Conservation (phyloP, 2,888 invertebrate species). For the Bellardia pandia region DNA sequence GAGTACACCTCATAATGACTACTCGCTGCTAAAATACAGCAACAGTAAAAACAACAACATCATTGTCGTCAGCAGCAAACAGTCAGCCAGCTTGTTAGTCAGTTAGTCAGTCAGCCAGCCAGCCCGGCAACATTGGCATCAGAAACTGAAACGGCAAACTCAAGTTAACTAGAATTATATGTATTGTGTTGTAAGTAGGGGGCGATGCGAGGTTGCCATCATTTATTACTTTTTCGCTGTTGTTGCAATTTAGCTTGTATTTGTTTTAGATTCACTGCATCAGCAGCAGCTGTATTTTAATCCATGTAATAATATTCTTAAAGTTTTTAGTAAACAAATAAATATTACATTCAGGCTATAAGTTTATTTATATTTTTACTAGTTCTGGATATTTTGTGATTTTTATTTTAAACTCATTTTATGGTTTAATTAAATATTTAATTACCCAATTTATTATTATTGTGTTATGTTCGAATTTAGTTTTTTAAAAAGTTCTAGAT, state of each 20-base stretch:
- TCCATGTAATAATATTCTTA: slow-evolving; percentile 44
- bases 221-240: slow-evolving; percentile 51
- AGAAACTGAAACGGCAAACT: slow-evolving; percentile 24
- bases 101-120: not conserved
- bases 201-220: slow-evolving; percentile 62
- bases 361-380: slow-evolving; percentile 25
- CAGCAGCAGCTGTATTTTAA: slow-evolving; percentile 54
- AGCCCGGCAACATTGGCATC: not conserved
- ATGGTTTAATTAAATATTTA: no score
- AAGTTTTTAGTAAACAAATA: slow-evolving; percentile 25
- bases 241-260: slow-evolving; percentile 46
- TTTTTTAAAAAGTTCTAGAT: no score
- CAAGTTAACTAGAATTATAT: slow-evolving; percentile 44
- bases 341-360: slow-evolving; percentile 28
- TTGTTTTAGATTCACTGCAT: slow-evolving; percentile 27
- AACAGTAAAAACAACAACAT: slow-evolving; percentile 13
- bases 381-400: slow-evolving; percentile 5
- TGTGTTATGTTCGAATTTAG: no score
- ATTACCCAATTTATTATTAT: no score
- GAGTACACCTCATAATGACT: slow-evolving; percentile 14
- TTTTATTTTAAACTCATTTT: no score
- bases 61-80: slow-evolving; percentile 36
- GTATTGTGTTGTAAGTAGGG: slow-evolving; percentile 50
- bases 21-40: slow-evolving; percentile 21
- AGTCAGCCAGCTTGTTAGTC: not conserved